These are phyloP conservation scores for Mesocentrotus franciscanus DNA, from an alignment of 53 echinoderm and acorn worm species.

Conservation along the genomic window DNA sequence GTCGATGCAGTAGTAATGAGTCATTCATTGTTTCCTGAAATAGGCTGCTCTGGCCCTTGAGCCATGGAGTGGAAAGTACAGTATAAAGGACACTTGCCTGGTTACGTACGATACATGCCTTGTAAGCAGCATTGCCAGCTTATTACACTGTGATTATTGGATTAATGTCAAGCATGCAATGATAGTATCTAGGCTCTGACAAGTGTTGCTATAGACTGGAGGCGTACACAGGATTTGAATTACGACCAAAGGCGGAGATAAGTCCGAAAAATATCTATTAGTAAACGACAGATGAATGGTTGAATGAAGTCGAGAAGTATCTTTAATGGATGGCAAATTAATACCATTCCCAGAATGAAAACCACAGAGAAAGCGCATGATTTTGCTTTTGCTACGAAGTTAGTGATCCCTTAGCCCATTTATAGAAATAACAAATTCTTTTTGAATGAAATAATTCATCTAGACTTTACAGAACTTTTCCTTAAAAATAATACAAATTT, in stretches of 20 bases:
- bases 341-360: not conserved
- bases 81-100: not conserved
- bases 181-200: slow-evolving; percentile 15
- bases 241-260: slow-evolving; percentile 35
- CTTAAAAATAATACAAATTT: too few relatives aligned
- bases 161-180: not conserved
- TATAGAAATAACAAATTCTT: not conserved
- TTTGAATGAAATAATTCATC: not conserved
- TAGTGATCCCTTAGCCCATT: not conserved
- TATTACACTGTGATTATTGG: slow-evolving; percentile 17
- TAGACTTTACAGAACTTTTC: not conserved
- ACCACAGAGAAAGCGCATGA: not conserved
- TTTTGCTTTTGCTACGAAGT: not conserved
- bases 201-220: slow-evolving; percentile 16
- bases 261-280: slow-evolving; percentile 17
- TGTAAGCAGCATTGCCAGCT: not conserved
- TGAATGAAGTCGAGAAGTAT: slow-evolving; percentile 10
- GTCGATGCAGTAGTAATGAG: slow-evolving; percentile 28
- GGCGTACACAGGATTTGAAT: slow-evolving; percentile 1
- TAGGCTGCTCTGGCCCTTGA: not conserved
- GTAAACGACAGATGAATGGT: slow-evolving; percentile 16
- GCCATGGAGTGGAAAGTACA: not conserved
- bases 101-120: not conserved
- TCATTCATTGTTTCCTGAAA: slow-evolving; percentile 52
- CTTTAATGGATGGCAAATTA: not conserved